Evolutionary conservation across 2,797 vertebrate genomes (phyloP).

Genomic region (Potorous gilbertii): DNA sequence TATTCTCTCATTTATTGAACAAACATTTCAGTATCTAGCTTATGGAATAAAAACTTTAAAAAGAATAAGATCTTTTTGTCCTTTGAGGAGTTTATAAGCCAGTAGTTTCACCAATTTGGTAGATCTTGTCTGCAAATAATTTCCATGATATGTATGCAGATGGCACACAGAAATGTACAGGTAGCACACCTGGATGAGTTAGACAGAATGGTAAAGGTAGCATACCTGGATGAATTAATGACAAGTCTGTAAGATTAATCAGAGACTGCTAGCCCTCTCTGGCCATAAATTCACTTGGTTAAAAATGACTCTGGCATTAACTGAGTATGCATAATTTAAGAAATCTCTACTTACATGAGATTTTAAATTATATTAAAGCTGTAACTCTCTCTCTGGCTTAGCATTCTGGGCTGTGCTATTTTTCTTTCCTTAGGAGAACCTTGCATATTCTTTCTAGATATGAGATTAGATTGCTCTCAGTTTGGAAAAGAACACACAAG

Average conservation of each 20-base stretch:
- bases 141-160: neutral
- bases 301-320: constrained; percentile 12
- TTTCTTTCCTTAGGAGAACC: constrained; percentile 10
- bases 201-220: neutral
- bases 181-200: neutral
- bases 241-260: constrained; percentile 44
- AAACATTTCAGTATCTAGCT: neutral
- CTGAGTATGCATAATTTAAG: constrained; percentile 17
- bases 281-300: constrained; percentile 34
- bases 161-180: neutral
- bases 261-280: constrained; percentile 9
- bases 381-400: constrained; percentile 7
- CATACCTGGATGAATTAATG: neutral
- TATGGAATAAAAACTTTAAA: neutral
- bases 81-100: neutral
- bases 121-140: neutral
- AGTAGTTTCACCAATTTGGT: neutral
- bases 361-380: constrained; percentile 40
- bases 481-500: neutral
- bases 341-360: constrained; percentile 2
- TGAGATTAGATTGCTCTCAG: constrained; percentile 5
- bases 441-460: neutral
- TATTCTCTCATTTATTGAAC: neutral
- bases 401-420: neutral
- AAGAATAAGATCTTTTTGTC: neutral